phyloP scores from a whole-genome alignment of 2,888 invertebrate species.

The Dolichopus griseipennis region DNA sequence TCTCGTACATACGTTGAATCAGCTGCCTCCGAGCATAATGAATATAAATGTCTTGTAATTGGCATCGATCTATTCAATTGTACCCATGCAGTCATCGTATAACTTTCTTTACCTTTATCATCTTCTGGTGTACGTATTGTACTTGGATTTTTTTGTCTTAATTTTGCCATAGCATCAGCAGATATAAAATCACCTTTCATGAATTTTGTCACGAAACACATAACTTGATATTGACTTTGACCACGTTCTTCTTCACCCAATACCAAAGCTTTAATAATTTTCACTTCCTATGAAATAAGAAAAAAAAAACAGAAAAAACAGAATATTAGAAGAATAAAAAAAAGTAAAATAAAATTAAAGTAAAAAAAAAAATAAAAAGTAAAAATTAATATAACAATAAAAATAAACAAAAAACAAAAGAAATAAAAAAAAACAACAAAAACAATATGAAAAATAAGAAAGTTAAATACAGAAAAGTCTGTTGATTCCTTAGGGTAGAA shows the following conservation, averaged over 20 bases:
- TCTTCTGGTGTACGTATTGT: slow-evolving; percentile 85
- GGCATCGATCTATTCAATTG: slow-evolving; percentile 57
- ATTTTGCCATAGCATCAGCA: slow-evolving; percentile 92
- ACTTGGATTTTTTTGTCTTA: slow-evolving; percentile 82
- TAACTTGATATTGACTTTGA: slow-evolving; percentile 76
- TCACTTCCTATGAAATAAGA: slow-evolving; percentile 66
- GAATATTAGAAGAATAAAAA: no score
- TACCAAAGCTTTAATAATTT: slow-evolving; percentile 79
- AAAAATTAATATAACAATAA: neutral
- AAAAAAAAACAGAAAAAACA: slow-evolving; percentile 7
- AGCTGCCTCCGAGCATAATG: slow-evolving; percentile 68
- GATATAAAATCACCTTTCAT: slow-evolving; percentile 90
- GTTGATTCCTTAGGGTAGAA: slow-evolving; percentile 7
- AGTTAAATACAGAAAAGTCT: slow-evolving; percentile 11
- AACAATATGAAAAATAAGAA: neutral
- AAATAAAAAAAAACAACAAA: slow-evolving; percentile 9
- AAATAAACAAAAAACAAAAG: slow-evolving; percentile 7
- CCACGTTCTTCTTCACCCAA: slow-evolving; percentile 89
- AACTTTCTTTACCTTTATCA: slow-evolving; percentile 74
- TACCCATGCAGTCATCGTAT: slow-evolving; percentile 75
- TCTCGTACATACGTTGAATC: slow-evolving; percentile 69
- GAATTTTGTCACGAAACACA: slow-evolving; percentile 86
- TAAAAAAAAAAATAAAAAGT: neutral
- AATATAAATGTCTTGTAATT: slow-evolving; percentile 64
- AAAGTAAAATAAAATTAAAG: neutral